Base-by-base conservation (phyloP, 2,797 vertebrate genomes). In the Malacoraja senta region DNA sequence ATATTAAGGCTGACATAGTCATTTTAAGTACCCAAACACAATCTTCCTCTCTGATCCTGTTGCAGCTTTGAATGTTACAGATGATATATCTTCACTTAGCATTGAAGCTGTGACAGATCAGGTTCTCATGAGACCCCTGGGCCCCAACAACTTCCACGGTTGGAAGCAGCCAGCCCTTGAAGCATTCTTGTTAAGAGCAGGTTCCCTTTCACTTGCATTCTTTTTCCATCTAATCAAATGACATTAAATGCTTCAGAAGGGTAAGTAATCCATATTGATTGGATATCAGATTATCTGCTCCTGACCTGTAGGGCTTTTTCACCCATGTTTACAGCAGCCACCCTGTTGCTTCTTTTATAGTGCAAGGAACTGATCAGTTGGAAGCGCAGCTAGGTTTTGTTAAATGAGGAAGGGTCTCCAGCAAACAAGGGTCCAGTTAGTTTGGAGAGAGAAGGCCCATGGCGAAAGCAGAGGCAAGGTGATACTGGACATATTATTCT, bases 361-460 rank as follows among this genome's bases (percentile, higher is more conserved):
- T 94, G 29, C 29, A 2, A 94, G 94, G 94, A 93, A 93, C 92
- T 77, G 94, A 95, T 96, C 95, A 93, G 94, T 96, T 94, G 95
- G 94, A 94, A 94, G 94, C 65, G 94, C 95, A 94, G 96, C 96
- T 95, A 95, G 93, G 78, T 94, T 93, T 93, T 93, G n/a, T 91
- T 78, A 93, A 81, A 94, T 94, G 94, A 94, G 93, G 93, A 93
- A 93, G 71, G 93, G 81, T 24, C 24, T 26, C 29, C 32, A 0
- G 32, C 38, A 65, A 38, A 74, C 53, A 78, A 86, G 77, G 61
- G 58, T 38, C 79, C 58, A 79, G 13, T 7, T 44, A 19, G 32
- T 91, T 91, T 71, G 1, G 35, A 8, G n/a, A n/a, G 8, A 17
- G 35, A 17, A 68, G 65, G 12, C 65, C 65, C 10, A 68, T 68